These are phyloP conservation scores for Notechis scutatus DNA, from an alignment of 2,113 vertebrate genomes.

Conservation along the genomic window DNA sequence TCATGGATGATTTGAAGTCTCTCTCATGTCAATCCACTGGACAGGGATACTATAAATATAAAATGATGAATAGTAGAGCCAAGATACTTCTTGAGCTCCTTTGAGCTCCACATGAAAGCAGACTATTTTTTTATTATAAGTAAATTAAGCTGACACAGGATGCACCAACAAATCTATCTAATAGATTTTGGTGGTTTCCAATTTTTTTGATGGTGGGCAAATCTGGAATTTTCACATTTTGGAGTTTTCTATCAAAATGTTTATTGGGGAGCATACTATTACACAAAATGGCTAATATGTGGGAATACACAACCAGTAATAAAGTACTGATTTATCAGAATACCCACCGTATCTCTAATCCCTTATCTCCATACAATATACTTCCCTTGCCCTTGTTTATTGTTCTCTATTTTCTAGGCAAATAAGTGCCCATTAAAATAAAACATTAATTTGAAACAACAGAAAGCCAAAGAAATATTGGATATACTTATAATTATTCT, in stretches of 20 bases:
- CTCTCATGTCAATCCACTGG: not conserved
- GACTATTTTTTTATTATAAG: not conserved
- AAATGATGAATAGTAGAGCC: too few relatives aligned
- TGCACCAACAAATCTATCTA: not conserved
- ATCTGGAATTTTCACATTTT: not conserved
- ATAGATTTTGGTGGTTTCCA: not conserved
- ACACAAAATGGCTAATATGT: not conserved
- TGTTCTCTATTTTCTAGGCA: not conserved
- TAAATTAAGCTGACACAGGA: not conserved
- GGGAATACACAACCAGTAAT: not conserved
- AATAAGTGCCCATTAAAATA: not conserved
- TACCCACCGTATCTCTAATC: not conserved
- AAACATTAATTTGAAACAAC: not conserved
- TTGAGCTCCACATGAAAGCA: not conserved
- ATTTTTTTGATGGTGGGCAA: not conserved
- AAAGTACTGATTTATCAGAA: not conserved
- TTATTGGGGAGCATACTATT: not conserved
- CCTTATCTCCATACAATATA: not conserved
- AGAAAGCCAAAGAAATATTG: not conserved
- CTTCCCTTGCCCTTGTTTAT: not conserved
- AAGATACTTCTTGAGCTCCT: not conserved
- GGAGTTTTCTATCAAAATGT: not conserved
- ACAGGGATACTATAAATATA: too few relatives aligned
- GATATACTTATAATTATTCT: not conserved
- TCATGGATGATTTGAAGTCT: not conserved